A percentile compares a stretch with the other conserved stretches of the same genome.
phyloP scores from a whole-genome alignment of 2,113 vertebrate genomes.

The Nanorana parkeri region DNA sequence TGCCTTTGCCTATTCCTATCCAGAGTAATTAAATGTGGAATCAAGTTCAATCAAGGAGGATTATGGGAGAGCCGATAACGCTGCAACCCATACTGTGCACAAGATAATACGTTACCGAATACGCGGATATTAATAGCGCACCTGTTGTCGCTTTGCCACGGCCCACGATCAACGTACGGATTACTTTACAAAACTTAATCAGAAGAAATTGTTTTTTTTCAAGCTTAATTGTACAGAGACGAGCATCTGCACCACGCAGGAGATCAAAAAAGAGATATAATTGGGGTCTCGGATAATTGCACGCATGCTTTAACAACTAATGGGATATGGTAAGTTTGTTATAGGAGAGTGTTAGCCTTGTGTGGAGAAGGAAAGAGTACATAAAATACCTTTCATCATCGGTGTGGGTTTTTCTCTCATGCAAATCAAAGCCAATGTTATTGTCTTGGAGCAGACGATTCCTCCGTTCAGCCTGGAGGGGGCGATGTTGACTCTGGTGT shows the following conservation, averaged over 20 bases:
- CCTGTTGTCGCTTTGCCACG: not conserved
- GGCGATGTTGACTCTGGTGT: too few relatives aligned
- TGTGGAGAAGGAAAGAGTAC: too few relatives aligned
- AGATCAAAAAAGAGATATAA: slow-evolving; percentile 2
- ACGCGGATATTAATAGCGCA: not conserved
- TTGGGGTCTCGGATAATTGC: slow-evolving; percentile 17
- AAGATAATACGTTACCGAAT: slow-evolving; percentile 2
- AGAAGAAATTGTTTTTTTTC: not conserved
- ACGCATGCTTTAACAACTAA: not conserved
- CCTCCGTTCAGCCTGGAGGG: too few relatives aligned
- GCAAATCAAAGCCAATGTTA: too few relatives aligned
- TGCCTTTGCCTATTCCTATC: not conserved
- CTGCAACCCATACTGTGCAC: not conserved
- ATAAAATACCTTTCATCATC: too few relatives aligned
- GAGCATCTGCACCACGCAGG: not conserved
- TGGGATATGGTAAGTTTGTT: not conserved
- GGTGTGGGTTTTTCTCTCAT: too few relatives aligned
- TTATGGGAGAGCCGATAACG: not conserved
- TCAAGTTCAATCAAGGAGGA: slow-evolving; percentile 6
- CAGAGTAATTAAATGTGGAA: not conserved
- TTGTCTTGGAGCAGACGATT: too few relatives aligned
- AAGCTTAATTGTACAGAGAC: slow-evolving; percentile 13
- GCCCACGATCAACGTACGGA: not conserved
- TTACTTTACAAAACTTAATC: slow-evolving; percentile 12
- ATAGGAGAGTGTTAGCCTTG: too few relatives aligned